phyloP scores from a whole-genome alignment of 92 coral and sea anemone genomes.

The Zoanthus solanderi region DNA sequence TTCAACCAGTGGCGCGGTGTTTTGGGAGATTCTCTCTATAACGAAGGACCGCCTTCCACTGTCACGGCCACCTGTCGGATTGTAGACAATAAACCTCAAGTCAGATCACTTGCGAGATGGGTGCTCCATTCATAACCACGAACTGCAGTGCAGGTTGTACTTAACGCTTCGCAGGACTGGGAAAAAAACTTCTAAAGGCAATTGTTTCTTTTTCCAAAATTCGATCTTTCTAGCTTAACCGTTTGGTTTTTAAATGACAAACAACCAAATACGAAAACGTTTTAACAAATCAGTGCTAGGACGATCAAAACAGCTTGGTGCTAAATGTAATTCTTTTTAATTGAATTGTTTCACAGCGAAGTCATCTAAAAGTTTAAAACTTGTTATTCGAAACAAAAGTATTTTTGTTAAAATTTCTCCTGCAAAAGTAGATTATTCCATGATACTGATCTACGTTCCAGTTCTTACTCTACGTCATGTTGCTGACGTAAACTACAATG shows the following conservation, averaged over 20 bases:
- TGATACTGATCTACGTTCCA: no score
- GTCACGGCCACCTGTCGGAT: slow-evolving; percentile 19
- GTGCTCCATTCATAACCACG: slow-evolving; percentile 29
- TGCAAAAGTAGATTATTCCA: neutral
- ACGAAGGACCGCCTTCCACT: slow-evolving; percentile 5
- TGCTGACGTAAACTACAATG: neutral
- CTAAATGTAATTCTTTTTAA: neutral
- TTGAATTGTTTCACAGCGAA: neutral
- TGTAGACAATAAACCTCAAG: slow-evolving; percentile 4
- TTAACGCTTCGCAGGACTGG: slow-evolving; percentile 13
- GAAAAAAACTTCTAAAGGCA: neutral
- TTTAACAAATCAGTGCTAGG: neutral
- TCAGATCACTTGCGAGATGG: neutral
- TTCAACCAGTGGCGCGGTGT: neutral
- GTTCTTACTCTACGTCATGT: neutral
- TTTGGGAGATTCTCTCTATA: slow-evolving; percentile 7
- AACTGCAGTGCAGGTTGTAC: slow-evolving; percentile 16
- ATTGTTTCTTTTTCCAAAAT: neutral
- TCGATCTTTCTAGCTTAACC: neutral
- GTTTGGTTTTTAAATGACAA: neutral
- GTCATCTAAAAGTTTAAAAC: neutral
- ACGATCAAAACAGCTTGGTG: neutral
- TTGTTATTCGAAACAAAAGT: neutral
- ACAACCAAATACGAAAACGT: neutral
- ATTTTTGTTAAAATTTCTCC: neutral